Percentiles rank a stretch among this genome's conserved stretches.
These are phyloP conservation scores for Echiichthys vipera DNA, from an alignment of 2,797 vertebrate species.

Conservation along the genomic window DNA sequence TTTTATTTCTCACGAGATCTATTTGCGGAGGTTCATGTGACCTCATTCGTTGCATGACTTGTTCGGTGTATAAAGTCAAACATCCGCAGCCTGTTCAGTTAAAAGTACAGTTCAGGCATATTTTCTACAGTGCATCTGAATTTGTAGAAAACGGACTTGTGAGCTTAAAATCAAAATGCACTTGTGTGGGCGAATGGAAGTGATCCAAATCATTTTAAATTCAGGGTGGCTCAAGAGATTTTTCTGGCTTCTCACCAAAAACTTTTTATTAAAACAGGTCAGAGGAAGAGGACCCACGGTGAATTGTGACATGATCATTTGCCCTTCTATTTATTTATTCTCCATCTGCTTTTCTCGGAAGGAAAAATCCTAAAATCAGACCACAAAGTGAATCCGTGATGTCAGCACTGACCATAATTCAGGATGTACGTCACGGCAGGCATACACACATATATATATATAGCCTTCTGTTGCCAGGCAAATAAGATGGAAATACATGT, in stretches of 20 bases:
- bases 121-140: background rate
- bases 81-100: constrained; percentile 36
- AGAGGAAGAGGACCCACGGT: constrained; percentile 22
- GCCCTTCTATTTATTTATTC: background rate
- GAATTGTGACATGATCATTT: background rate
- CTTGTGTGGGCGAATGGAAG: background rate
- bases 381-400: constrained; percentile 65
- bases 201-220: background rate
- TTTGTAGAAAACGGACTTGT: background rate
- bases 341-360: background rate
- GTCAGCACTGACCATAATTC: constrained; percentile 74
- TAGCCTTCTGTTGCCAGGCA: constrained; percentile 85
- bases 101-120: background rate
- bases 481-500: constrained; percentile 70
- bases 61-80: constrained; percentile 31
- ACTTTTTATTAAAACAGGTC: constrained; percentile 35
- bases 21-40: constrained; percentile 20
- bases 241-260: constrained; percentile 16
- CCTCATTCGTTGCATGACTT: constrained; percentile 36
- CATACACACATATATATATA: constrained; percentile 72
- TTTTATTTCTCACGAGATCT: background rate
- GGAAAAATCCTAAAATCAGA: constrained; percentile 42
- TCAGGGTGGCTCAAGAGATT: background rate
- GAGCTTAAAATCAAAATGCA: constrained; percentile 3
- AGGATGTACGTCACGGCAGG: constrained; percentile 74